Evolutionary conservation across 2,797 vertebrate genomes (phyloP).

Genomic region (Graptemys geographica): DNA sequence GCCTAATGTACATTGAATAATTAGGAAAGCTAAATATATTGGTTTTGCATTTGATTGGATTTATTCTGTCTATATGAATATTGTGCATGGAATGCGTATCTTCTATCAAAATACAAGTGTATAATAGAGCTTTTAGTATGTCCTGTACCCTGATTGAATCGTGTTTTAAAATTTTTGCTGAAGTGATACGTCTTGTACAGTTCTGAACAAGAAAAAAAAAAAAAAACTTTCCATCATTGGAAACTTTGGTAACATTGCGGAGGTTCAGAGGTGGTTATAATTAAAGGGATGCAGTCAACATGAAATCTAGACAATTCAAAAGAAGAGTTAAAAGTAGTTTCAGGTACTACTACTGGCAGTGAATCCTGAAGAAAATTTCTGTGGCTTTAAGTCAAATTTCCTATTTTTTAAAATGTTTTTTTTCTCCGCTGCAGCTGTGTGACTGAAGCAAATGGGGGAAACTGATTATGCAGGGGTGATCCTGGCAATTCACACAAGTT

Average conservation of each 20-base stretch:
- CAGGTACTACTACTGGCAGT: not conserved
- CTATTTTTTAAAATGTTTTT: not conserved
- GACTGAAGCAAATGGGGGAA: not conserved
- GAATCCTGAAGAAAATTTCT: not conserved
- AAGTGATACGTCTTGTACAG: not conserved
- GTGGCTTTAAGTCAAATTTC: not conserved
- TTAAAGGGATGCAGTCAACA: not conserved
- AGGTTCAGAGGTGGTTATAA: not conserved
- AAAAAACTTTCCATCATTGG: not conserved
- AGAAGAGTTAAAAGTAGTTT: not conserved
- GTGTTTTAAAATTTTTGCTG: not conserved
- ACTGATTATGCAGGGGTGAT: not conserved
- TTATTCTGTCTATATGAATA: not conserved
- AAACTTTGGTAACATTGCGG: not conserved
- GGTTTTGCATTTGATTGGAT: slow-evolving; percentile 14
- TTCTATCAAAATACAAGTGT: not conserved
- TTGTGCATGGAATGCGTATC: not conserved
- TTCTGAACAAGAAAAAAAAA: not conserved
- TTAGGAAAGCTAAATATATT: not conserved
- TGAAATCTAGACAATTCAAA: not conserved
- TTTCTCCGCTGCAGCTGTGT: not conserved
- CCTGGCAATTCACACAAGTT: not conserved
- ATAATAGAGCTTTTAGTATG: not conserved
- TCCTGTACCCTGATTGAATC: not conserved
- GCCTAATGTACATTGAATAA: not conserved